Conservation (phyloP, 2,797 vertebrate genomes). For the Macropodus opercularis region DNA sequence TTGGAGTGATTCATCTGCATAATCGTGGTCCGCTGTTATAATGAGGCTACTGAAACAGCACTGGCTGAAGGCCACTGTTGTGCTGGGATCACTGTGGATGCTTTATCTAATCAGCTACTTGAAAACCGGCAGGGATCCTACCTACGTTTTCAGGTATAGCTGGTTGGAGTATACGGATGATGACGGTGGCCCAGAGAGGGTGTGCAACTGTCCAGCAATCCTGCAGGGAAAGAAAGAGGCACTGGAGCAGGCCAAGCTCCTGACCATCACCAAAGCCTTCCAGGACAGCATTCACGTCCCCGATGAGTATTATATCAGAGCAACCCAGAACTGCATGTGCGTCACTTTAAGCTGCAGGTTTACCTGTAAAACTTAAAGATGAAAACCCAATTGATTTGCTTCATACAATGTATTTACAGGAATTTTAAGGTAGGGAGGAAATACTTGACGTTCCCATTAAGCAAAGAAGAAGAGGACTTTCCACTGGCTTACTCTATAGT, state of each 20-base stretch:
- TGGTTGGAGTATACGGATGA: constrained; percentile 73
- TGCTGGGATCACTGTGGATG: constrained; percentile 26
- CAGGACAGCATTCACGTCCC: constrained; percentile 67
- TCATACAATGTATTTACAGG: constrained; percentile 24
- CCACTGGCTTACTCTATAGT: constrained; percentile 92
- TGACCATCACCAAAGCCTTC: constrained; percentile 77
- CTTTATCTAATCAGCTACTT: not conserved
- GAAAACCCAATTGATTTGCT: not conserved
- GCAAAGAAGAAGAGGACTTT: constrained; percentile 86
- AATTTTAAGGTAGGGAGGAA: constrained; percentile 83
- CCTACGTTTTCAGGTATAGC: not conserved
- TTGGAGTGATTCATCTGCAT: not conserved
- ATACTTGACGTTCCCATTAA: constrained; percentile 85
- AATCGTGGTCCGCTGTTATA: not conserved
- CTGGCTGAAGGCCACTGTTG: constrained; percentile 3
- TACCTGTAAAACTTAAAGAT: not conserved
- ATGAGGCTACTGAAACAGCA: not conserved
- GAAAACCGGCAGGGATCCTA: not conserved
- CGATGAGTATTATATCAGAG: constrained; percentile 80
- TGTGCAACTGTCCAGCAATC: constrained; percentile 84
- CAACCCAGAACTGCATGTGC: constrained; percentile 81
- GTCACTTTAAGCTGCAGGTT: constrained; percentile 16
- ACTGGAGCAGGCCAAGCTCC: constrained; percentile 80
- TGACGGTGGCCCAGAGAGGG: constrained; percentile 59
- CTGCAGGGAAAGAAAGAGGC: constrained; percentile 79